Evolutionary conservation across 2,113 vertebrate genomes (phyloP).

Genomic region (Paraplagusia blochii): DNA sequence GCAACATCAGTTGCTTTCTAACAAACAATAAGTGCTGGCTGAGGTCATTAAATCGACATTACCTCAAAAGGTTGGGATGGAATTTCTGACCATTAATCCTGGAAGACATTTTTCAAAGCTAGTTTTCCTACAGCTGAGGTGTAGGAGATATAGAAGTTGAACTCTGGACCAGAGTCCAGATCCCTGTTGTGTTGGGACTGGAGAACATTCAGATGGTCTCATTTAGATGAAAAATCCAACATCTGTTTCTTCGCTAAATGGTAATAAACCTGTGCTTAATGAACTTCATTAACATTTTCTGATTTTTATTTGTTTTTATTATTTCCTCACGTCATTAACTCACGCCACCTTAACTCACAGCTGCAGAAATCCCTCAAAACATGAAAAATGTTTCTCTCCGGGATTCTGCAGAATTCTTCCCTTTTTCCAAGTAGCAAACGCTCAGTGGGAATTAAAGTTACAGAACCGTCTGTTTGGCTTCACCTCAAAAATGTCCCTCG

Average conservation of each 20-base stretch:
- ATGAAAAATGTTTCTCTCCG: conserved; percentile 13
- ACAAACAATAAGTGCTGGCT: too few species aligned
- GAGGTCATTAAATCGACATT: too few species aligned
- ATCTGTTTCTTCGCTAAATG: conserved; percentile 27
- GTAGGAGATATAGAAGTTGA: too few species aligned
- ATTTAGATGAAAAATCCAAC: conserved; percentile 41
- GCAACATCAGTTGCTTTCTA: too few species aligned
- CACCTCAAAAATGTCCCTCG: conserved; percentile 29
- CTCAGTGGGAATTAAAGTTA: conserved; percentile 25
- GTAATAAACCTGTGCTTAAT: conserved; percentile 33
- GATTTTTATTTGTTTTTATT: too few species aligned
- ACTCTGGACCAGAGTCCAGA: not conserved
- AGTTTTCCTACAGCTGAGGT: too few species aligned
- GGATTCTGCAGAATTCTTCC: conserved; percentile 7
- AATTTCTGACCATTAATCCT: too few species aligned
- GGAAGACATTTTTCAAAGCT: too few species aligned
- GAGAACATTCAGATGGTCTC: conserved; percentile 48
- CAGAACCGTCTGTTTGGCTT: conserved; percentile 29
- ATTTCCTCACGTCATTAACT: conserved; percentile 13
- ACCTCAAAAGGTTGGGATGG: too few species aligned
- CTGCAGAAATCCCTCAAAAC: conserved; percentile 27
- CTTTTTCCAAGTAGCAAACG: conserved; percentile 31
- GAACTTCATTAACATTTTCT: conserved; percentile 44
- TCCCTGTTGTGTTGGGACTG: conserved; percentile 15
- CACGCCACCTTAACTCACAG: conserved; percentile 15